A percentile compares a stretch with the other conserved stretches of the same genome.
phyloP scores from a whole-genome alignment of 2,888 invertebrate species.

The Metellina segmentata region DNA sequence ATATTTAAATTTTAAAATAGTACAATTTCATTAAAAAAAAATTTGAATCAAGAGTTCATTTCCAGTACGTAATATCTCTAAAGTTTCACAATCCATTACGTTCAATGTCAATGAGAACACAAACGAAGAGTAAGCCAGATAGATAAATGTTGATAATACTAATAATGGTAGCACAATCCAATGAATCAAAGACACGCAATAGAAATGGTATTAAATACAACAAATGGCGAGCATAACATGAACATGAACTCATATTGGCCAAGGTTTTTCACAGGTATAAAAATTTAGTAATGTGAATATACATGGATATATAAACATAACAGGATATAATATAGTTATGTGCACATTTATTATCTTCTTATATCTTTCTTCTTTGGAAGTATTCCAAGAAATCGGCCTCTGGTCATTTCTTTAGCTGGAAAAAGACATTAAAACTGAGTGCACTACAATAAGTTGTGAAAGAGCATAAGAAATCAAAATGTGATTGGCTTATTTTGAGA shows the following conservation, averaged over 20 bases:
- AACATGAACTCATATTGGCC: too few species aligned
- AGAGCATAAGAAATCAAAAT: too few species aligned
- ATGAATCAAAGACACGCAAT: background rate
- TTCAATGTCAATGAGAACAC: too few species aligned
- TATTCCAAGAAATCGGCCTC: conserved; percentile 96
- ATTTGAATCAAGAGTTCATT: too few species aligned
- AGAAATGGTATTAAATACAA: conserved; percentile 1
- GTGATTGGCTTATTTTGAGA: too few species aligned
- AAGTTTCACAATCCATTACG: too few species aligned
- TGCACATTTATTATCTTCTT: conserved; percentile 27
- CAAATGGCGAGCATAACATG: background rate
- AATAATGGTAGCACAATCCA: background rate
- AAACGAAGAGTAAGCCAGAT: background rate
- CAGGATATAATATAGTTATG: background rate
- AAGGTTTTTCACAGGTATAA: background rate
- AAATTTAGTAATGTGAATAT: background rate
- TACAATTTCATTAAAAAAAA: too few species aligned
- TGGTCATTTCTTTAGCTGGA: conserved; percentile 93
- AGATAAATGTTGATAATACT: background rate
- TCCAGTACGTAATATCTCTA: too few species aligned
- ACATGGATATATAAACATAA: background rate
- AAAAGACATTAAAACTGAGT: background rate
- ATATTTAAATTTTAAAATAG: too few species aligned
- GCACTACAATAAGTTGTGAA: too few species aligned
- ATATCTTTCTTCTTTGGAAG: conserved; percentile 78